Conservation (phyloP, 2,113 vertebrate genomes). For the Rhizomys pruinosus region DNA sequence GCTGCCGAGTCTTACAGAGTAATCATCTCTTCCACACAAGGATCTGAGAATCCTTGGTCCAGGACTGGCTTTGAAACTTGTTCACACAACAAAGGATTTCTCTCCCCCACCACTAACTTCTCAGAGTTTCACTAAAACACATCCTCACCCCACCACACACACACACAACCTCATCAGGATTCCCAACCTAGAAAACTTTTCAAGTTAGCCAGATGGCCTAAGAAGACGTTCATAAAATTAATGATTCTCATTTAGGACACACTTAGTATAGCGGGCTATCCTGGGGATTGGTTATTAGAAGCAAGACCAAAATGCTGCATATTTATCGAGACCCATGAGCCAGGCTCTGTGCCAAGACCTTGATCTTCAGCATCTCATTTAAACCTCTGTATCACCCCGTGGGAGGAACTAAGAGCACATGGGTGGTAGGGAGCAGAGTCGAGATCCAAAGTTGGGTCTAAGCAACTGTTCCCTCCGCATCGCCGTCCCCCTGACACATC, state of each 20-base stretch:
- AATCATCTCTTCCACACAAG: conserved; percentile 72
- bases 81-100: conserved; percentile 71
- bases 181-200: conserved; percentile 34
- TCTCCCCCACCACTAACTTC: neutral
- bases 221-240: neutral
- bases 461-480: fast-evolving
- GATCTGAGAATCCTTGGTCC: conserved; percentile 43
- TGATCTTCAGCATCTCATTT: neutral
- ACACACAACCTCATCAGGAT: conserved; percentile 38
- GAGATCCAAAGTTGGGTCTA: neutral
- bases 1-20: conserved; percentile 75
- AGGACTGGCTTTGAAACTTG: conserved; percentile 58
- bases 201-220: neutral
- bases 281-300: neutral
- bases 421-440: neutral
- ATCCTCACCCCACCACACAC: neutral
- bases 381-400: neutral
- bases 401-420: neutral
- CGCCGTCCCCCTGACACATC: too few species aligned
- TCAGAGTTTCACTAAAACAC: conserved; percentile 36
- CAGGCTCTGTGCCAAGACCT: neutral
- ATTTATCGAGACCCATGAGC: neutral
- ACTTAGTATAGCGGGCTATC: neutral
- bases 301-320: neutral
- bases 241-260: neutral